Percentiles rank a stretch among this genome's conserved stretches.
Evolutionary conservation across 2,888 invertebrate species (phyloP).

Genomic region (Platycnemis pennipes): DNA sequence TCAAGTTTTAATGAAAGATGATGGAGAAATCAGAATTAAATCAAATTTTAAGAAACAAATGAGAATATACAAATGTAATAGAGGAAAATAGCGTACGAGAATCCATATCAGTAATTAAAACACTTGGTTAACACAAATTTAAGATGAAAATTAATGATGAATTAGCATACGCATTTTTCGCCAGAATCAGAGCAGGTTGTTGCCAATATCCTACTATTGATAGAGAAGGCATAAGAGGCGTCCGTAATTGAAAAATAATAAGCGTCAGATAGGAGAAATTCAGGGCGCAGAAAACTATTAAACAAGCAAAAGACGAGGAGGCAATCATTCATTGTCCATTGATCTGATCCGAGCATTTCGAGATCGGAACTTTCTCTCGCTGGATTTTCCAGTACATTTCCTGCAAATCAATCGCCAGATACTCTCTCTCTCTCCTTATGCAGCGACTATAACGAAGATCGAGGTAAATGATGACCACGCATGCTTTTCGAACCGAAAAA

Average conservation of each 20-base stretch:
- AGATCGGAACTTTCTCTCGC: neutral
- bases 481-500: neutral
- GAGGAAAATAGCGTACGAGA: too few relatives aligned
- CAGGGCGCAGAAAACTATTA: neutral
- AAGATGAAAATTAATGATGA: too few relatives aligned
- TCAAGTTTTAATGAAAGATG: too few relatives aligned
- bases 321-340: neutral
- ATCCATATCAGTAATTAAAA: too few relatives aligned
- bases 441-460: neutral
- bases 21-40: too few relatives aligned
- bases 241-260: neutral
- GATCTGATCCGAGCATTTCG: neutral
- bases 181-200: too few relatives aligned
- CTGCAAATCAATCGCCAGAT: neutral
- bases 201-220: too few relatives aligned
- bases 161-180: too few relatives aligned
- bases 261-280: neutral
- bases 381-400: neutral
- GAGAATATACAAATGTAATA: too few relatives aligned
- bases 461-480: neutral
- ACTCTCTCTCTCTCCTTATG: neutral
- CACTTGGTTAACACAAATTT: too few relatives aligned
- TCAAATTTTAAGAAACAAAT: too few relatives aligned
- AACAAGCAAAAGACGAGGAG: neutral
- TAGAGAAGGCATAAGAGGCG: neutral